phyloP scores from a whole-genome alignment of 2,888 invertebrate genomes.

The Lasius platythorax region DNA sequence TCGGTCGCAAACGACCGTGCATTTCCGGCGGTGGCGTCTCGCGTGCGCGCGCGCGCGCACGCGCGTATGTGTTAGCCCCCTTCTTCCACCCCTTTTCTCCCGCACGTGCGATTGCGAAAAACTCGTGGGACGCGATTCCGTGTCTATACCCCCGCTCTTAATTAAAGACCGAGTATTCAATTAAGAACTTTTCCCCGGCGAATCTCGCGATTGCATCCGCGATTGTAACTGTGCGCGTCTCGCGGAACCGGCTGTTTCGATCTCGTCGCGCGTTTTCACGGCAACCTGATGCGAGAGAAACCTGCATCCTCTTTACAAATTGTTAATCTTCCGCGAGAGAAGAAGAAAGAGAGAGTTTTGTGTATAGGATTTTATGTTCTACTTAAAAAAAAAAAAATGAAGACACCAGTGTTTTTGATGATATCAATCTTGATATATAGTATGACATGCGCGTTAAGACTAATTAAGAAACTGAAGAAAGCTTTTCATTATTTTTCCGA shows the following conservation, averaged over 20 bases:
- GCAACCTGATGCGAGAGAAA: not conserved
- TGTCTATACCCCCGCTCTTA: slow-evolving; percentile 37
- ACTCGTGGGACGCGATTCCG: slow-evolving; percentile 31
- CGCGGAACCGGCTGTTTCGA: not conserved
- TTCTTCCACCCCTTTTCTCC: not conserved
- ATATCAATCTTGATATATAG: not conserved
- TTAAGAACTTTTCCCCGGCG: slow-evolving; percentile 62
- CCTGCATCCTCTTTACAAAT: not conserved
- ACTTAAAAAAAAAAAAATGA: not conserved
- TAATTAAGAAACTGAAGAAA: not conserved
- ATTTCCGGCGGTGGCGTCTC: slow-evolving; percentile 69
- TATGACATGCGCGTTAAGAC: not conserved
- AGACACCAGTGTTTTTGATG: not conserved
- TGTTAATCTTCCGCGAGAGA: not conserved
- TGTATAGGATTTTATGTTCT: not conserved
- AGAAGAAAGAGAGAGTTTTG: not conserved
- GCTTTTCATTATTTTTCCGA: not conserved
- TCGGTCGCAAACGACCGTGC: slow-evolving; percentile 78
- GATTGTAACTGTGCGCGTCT: slow-evolving; percentile 12
- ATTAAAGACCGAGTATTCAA: slow-evolving; percentile 70
- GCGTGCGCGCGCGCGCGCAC: slow-evolving; percentile 28
- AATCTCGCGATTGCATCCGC: slow-evolving; percentile 29
- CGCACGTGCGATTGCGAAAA: slow-evolving; percentile 47
- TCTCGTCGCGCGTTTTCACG: not conserved
- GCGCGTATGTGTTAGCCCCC: slow-evolving; percentile 33